Percentiles rank a stretch among this genome's conserved stretches.
Evolutionary conservation across 2,888 invertebrate genomes (phyloP).

Genomic region (Tetrapedia diversipes): DNA sequence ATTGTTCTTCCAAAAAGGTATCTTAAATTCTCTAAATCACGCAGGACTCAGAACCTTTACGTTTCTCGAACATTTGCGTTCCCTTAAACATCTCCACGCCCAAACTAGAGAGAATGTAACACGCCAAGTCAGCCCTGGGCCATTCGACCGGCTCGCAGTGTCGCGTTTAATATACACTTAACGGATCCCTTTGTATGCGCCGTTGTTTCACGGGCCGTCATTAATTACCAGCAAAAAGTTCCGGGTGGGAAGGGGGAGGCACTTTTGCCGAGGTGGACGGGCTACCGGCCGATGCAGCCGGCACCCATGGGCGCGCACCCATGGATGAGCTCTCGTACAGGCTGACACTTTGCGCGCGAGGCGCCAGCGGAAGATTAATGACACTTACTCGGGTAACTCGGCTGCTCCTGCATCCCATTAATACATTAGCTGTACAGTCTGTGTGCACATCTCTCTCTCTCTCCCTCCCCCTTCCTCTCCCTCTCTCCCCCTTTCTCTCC

Average conservation of each 20-base stretch:
- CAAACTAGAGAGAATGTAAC: too few species aligned
- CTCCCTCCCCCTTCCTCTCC: neutral
- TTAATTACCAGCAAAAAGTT: slow-evolving; percentile 59
- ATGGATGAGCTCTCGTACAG: slow-evolving; percentile 32
- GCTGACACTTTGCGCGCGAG: slow-evolving; percentile 59
- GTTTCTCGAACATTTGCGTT: neutral
- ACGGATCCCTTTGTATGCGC: slow-evolving; percentile 32
- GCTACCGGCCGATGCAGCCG: slow-evolving; percentile 28
- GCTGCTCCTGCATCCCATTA: slow-evolving; percentile 72
- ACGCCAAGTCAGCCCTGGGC: neutral
- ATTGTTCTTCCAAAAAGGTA: neutral
- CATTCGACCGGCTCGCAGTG: neutral
- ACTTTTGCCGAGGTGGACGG: slow-evolving; percentile 42
- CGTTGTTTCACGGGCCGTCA: slow-evolving; percentile 42
- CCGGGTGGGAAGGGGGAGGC: neutral
- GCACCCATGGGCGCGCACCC: slow-evolving; percentile 38
- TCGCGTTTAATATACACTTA: slow-evolving; percentile 39
- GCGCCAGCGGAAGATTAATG: slow-evolving; percentile 72
- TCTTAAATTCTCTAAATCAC: neutral
- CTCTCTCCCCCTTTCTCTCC: too few species aligned
- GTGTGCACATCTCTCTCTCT: slow-evolving; percentile 42
- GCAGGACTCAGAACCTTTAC: too few species aligned
- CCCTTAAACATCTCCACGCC: neutral
- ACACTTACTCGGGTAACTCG: slow-evolving; percentile 70
- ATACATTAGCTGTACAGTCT: slow-evolving; percentile 69